These are phyloP conservation scores for Tragelaphus strepsiceros DNA, from an alignment of 2,113 vertebrate species.

Conservation along the genomic window DNA sequence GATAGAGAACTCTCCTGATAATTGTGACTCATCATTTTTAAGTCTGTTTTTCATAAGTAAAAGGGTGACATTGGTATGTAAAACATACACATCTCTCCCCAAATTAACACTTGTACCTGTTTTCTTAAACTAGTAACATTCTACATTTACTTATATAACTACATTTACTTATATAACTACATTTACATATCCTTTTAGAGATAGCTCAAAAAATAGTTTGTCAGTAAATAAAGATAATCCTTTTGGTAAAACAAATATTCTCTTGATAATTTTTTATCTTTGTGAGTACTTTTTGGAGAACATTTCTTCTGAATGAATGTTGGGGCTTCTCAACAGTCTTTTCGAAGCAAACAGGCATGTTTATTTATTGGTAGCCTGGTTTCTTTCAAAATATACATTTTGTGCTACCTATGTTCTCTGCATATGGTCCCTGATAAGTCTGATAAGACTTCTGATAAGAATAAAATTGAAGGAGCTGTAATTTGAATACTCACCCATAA, in stretches of 20 bases:
- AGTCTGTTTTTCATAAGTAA: slow-evolving; percentile 19
- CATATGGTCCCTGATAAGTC: background rate
- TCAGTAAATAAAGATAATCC: background rate
- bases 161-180: background rate
- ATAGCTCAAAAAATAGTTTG: background rate
- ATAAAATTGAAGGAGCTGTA: background rate
- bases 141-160: background rate
- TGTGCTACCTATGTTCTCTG: background rate
- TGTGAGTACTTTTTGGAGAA: background rate
- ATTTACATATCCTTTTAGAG: slow-evolving; percentile 6
- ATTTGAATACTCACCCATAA: background rate
- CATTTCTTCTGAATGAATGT: background rate
- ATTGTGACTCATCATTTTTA: slow-evolving; percentile 44
- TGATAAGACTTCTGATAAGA: background rate
- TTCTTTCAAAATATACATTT: background rate
- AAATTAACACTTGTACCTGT: background rate
- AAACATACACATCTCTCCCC: background rate
- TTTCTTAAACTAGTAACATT: background rate
- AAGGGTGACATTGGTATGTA: background rate
- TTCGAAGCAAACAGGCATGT: background rate
- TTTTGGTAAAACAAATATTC: background rate
- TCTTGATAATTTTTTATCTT: background rate
- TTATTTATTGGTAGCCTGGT: background rate
- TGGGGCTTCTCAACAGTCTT: background rate
- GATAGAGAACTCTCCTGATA: slow-evolving; percentile 35